These are phyloP conservation scores for Oncorhynchus gorbuscha DNA, from an alignment of 2,113 vertebrate species.

Conservation along the genomic window DNA sequence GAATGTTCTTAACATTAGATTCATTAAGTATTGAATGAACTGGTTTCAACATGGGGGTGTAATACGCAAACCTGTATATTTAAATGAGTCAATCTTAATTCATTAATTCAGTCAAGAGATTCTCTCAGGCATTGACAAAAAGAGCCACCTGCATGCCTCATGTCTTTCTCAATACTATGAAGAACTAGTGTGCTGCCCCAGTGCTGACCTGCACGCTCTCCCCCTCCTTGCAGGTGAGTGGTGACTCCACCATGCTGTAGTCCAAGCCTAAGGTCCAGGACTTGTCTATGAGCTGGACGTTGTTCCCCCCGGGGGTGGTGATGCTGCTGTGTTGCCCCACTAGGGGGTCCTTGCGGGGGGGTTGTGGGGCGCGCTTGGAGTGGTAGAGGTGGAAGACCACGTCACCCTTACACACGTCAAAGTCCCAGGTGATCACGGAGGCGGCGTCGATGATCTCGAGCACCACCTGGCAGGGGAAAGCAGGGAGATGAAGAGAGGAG, in stretches of 20 bases:
- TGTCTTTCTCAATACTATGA: no score
- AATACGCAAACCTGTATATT: no score
- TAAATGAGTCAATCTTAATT: background rate
- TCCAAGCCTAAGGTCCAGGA: conserved; percentile 89
- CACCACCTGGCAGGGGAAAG: conserved; percentile 75
- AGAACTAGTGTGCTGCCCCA: background rate
- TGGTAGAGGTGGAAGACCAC: conserved; percentile 96
- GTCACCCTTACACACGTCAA: conserved; percentile 95
- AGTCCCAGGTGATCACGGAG: conserved; percentile 97
- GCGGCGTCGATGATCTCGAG: conserved; percentile 93
- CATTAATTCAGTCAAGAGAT: no score
- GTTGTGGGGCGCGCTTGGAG: conserved; percentile 88
- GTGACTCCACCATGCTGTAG: conserved; percentile 94
- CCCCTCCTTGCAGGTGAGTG: conserved; percentile 90
- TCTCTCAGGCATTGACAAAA: no score
- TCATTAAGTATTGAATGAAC: no score
- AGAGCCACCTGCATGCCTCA: no score
- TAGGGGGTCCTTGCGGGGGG: conserved; percentile 86
- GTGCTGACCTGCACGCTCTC: conserved; percentile 90
- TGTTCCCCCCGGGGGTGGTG: conserved; percentile 89
- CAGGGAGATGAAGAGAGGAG: conserved; percentile 1
- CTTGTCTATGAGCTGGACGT: conserved; percentile 90
- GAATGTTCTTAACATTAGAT: no score
- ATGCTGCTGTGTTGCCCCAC: conserved; percentile 86
- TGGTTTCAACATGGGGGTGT: no score